Percentiles rank a stretch among this genome's conserved stretches.
phyloP scores from a whole-genome alignment of 53 echinoderm and acorn worm genomes.

The Patiria pectinifera region DNA sequence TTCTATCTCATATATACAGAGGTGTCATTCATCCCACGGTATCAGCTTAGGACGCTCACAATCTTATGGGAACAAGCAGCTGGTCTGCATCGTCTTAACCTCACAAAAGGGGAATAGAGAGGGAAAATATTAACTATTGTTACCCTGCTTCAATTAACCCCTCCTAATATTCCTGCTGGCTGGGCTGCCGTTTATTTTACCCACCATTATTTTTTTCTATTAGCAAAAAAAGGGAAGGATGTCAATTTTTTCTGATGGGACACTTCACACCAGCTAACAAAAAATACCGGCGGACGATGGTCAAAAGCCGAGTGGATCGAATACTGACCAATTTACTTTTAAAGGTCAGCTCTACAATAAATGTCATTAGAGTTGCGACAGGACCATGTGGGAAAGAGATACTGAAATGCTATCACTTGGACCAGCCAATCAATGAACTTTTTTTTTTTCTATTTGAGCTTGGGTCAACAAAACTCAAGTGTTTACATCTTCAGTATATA shows the following conservation, averaged over 20 bases:
- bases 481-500: background rate
- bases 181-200: background rate
- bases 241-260: background rate
- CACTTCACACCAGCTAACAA: slow-evolving; percentile 12
- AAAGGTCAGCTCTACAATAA: slow-evolving; percentile 42
- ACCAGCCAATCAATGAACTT: background rate
- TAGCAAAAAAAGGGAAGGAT: background rate
- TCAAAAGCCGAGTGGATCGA: background rate
- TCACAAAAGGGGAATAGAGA: background rate
- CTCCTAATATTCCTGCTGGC: background rate
- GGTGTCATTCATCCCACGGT: slow-evolving; percentile 5
- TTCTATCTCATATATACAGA: background rate
- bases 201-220: no score
- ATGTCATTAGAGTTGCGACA: slow-evolving; percentile 15
- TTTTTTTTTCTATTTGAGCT: slow-evolving; percentile 2
- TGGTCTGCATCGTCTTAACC: background rate
- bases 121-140: background rate
- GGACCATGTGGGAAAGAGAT: slow-evolving; percentile 30
- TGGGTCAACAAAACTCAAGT: background rate
- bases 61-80: slow-evolving; percentile 35
- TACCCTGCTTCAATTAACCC: background rate
- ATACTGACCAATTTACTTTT: slow-evolving; percentile 24
- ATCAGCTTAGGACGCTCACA: background rate
- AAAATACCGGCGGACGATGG: background rate
- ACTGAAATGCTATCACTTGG: slow-evolving; percentile 36